These are phyloP conservation scores for Dendroctonus ponderosae DNA, from an alignment of 1,140 invertebrate species.

Conservation along the genomic window DNA sequence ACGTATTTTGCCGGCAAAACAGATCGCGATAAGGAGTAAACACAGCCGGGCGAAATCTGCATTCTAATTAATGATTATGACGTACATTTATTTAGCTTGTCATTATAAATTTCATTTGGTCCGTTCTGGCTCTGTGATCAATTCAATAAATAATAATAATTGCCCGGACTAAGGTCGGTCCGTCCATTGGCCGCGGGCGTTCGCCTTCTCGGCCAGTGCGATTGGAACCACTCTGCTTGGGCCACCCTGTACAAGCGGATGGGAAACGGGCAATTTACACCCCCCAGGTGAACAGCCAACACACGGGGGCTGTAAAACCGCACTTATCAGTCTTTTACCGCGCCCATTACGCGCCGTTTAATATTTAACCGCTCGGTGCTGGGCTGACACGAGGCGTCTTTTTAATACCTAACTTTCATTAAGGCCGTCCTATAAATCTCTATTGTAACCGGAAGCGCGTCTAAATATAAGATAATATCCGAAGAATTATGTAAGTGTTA, in stretches of 20 bases:
- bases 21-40: conserved; percentile 35
- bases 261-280: too few relatives aligned
- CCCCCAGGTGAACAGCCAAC: conserved; percentile 14
- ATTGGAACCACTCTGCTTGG: too few relatives aligned
- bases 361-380: conserved; percentile 46
- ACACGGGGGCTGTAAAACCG: conserved; percentile 36
- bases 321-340: conserved; percentile 49
- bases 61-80: conserved; percentile 39
- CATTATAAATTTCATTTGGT: conserved; percentile 36
- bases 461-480: conserved; percentile 46
- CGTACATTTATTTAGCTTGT: conserved; percentile 32
- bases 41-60: conserved; percentile 32
- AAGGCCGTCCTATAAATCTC: conserved; percentile 47
- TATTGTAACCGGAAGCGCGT: conserved; percentile 44
- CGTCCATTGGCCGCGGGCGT: too few relatives aligned
- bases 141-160: conserved; percentile 35
- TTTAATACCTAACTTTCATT: conserved; percentile 49
- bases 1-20: conserved; percentile 31
- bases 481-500: conserved; percentile 47
- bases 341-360: conserved; percentile 41
- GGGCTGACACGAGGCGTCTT: conserved; percentile 47
- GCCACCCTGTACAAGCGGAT: too few relatives aligned
- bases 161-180: neutral
- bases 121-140: conserved; percentile 30
- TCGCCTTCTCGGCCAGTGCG: too few relatives aligned